Percentiles rank a stretch among this genome's conserved stretches.
These are phyloP conservation scores for Corythaixoides concolor DNA, from an alignment of 2,113 vertebrate genomes.

Conservation along the genomic window DNA sequence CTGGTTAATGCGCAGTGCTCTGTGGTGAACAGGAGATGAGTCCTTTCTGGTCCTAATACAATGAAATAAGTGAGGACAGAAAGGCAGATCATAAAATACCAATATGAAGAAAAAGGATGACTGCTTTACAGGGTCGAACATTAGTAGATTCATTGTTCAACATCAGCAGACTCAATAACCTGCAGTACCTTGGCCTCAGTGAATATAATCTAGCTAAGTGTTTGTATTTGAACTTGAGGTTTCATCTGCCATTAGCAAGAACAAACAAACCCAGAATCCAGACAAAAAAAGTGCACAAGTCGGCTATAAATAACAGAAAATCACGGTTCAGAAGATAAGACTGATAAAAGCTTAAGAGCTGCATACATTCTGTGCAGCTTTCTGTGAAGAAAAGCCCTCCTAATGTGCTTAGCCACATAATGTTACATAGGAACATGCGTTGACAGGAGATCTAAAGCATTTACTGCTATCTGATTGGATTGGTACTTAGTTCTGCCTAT, in stretches of 20 bases:
- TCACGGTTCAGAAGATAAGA: background rate
- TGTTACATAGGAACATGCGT: background rate
- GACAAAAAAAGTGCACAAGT: background rate
- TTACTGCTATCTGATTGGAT: background rate
- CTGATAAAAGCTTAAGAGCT: background rate
- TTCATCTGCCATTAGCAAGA: constrained; percentile 22
- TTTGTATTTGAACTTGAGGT: background rate
- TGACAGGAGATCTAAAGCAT: background rate
- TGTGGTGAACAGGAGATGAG: background rate
- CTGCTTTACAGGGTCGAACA: background rate
- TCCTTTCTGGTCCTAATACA: background rate
- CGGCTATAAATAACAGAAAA: background rate
- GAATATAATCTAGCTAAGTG: background rate
- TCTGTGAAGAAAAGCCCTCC: background rate
- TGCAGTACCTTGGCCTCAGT: background rate
- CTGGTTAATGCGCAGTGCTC: background rate
- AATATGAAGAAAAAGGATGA: background rate
- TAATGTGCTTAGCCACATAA: background rate
- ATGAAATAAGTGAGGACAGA: background rate
- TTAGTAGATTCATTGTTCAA: background rate
- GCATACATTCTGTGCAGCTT: background rate
- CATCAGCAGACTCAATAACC: background rate
- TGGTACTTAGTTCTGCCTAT: background rate
- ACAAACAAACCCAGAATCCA: background rate
- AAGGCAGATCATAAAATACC: background rate